phyloP scores from a whole-genome alignment of 2,888 invertebrate genomes.

The Clepsis dumicolana region DNA sequence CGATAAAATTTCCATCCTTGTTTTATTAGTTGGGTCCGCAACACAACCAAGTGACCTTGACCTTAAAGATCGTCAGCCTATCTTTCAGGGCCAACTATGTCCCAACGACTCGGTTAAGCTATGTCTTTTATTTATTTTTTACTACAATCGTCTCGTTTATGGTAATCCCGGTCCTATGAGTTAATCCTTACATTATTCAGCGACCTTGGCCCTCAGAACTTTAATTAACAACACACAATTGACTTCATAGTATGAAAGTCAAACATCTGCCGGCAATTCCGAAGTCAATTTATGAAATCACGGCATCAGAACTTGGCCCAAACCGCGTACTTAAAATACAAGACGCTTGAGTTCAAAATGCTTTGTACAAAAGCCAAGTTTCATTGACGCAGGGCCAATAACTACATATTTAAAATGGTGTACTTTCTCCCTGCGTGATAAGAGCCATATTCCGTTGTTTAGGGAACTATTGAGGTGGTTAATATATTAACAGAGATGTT shows the following conservation, averaged over 20 bases:
- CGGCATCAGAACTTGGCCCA: background rate
- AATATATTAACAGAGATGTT: conserved; percentile 29
- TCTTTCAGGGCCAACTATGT: no score
- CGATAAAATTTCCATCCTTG: no score
- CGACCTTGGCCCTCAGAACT: conserved; percentile 24
- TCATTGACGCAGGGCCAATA: background rate
- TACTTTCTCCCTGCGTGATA: conserved; percentile 9
- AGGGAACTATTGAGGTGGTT: conserved; percentile 1
- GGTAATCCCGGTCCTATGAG: no score
- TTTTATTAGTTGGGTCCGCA: no score
- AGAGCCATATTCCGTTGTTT: conserved; percentile 6
- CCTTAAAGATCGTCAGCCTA: no score
- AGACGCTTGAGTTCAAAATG: background rate
- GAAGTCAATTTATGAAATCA: conserved; percentile 14
- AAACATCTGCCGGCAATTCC: conserved; percentile 29
- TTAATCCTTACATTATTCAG: background rate
- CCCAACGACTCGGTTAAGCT: no score
- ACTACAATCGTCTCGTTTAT: no score
- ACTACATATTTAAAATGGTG: conserved; percentile 9
- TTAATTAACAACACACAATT: conserved; percentile 32
- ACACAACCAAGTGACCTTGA: no score
- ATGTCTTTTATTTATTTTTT: no score
- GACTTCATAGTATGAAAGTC: conserved; percentile 27
- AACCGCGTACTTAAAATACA: background rate
- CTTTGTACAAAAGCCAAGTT: background rate